Evolutionary conservation across 2,113 vertebrate species (phyloP).

Genomic region (Carassius carassius): DNA sequence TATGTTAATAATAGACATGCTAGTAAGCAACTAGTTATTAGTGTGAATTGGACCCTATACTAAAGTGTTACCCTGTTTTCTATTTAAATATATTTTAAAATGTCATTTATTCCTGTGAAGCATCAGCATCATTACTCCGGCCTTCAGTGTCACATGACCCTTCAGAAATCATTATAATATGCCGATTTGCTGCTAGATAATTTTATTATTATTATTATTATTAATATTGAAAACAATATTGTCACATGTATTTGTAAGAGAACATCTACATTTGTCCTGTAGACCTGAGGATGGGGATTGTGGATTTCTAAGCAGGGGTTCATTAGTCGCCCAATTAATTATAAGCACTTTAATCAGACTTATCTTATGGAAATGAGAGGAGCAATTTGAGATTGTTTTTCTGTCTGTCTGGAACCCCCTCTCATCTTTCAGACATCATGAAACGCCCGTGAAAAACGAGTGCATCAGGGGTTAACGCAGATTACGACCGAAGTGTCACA

Average conservation of each 20-base stretch:
- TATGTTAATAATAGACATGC: too few relatives aligned
- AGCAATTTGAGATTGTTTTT: slow-evolving; percentile 74
- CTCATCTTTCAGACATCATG: slow-evolving; percentile 74
- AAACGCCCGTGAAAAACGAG: slow-evolving; percentile 68
- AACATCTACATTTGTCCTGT: background rate
- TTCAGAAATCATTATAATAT: too few relatives aligned
- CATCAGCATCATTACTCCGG: too few relatives aligned
- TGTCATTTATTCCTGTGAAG: too few relatives aligned
- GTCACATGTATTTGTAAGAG: background rate
- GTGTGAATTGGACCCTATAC: too few relatives aligned
- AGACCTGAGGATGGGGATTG: background rate
- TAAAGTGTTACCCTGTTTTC: too few relatives aligned
- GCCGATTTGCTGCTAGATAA: too few relatives aligned
- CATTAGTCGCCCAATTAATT: slow-evolving; percentile 54
- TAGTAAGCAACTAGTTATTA: too few relatives aligned
- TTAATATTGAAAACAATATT: too few relatives aligned
- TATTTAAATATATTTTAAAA: too few relatives aligned
- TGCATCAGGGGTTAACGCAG: slow-evolving; percentile 71
- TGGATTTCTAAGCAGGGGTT: slow-evolving; percentile 38
- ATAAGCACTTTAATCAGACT: slow-evolving; percentile 48
- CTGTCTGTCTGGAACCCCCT: slow-evolving; percentile 69
- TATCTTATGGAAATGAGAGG: slow-evolving; percentile 72
- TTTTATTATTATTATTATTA: too few relatives aligned
- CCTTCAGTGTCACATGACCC: too few relatives aligned
- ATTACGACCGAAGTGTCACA: slow-evolving; percentile 75